phyloP scores from a whole-genome alignment of 2,888 invertebrate genomes.

The Junonia oenone region DNA sequence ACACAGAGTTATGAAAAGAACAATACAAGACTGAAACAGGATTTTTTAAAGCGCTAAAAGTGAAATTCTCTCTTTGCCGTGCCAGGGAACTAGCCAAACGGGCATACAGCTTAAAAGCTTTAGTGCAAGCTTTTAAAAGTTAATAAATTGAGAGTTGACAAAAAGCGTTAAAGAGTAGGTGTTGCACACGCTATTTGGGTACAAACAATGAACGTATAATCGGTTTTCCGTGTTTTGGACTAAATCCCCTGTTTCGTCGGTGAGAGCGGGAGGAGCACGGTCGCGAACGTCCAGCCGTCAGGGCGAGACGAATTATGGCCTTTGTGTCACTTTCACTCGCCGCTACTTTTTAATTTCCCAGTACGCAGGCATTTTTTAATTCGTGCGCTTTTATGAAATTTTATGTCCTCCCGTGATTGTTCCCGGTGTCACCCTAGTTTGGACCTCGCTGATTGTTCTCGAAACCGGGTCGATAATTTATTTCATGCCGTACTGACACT shows the following conservation, averaged over 20 bases:
- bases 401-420: slow-evolving; percentile 57
- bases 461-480: slow-evolving; percentile 22
- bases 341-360: slow-evolving; percentile 68
- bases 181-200: slow-evolving; percentile 51
- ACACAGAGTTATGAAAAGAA: slow-evolving; percentile 12
- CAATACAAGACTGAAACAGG: slow-evolving; percentile 18
- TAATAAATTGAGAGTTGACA: slow-evolving; percentile 58
- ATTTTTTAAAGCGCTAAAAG: slow-evolving; percentile 25
- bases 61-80: slow-evolving; percentile 26
- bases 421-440: slow-evolving; percentile 38
- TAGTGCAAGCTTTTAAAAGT: slow-evolving; percentile 57
- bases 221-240: slow-evolving; percentile 68
- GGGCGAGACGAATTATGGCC: slow-evolving; percentile 69
- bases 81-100: slow-evolving; percentile 31
- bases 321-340: slow-evolving; percentile 68
- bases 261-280: slow-evolving; percentile 34
- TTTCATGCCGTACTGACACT: slow-evolving; percentile 14
- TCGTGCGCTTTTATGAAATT: slow-evolving; percentile 68
- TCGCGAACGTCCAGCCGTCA: slow-evolving; percentile 56
- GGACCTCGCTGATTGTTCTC: slow-evolving; percentile 50
- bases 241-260: slow-evolving; percentile 53
- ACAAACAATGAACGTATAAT: slow-evolving; percentile 63
- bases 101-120: slow-evolving; percentile 43
- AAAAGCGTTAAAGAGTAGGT: slow-evolving; percentile 52
- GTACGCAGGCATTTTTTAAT: slow-evolving; percentile 67